A percentile compares a stretch with the other conserved stretches of the same genome.
Conservation (phyloP, 37 sponge, comb jelly and placozoan species). For the Spongilla lacustris region DNA sequence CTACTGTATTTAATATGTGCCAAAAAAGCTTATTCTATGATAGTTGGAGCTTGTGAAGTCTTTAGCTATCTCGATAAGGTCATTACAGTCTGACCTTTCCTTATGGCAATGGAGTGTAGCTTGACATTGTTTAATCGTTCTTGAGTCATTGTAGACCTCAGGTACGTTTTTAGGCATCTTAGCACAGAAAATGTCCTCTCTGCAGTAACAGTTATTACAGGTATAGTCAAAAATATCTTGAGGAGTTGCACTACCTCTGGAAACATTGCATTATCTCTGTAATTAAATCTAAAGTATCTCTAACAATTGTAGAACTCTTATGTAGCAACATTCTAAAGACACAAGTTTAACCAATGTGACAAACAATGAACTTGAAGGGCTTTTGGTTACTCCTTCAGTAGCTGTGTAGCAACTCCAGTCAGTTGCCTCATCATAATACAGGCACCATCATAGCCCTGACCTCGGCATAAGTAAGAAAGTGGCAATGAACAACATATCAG, state of each 20-base stretch:
- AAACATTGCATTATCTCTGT: constrained; percentile 7
- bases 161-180: constrained; percentile 3
- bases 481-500: constrained; percentile 32
- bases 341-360: constrained; percentile 13
- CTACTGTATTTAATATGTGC: constrained; percentile 5
- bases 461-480: constrained; percentile 25
- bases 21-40: constrained; percentile 40
- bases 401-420: constrained; percentile 45
- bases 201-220: constrained; percentile 24
- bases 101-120: constrained; percentile 21
- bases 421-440: constrained; percentile 41
- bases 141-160: constrained; percentile 19
- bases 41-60: constrained; percentile 27
- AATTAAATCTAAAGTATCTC: constrained; percentile 32
- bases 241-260: not conserved
- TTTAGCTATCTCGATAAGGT: constrained; percentile 17
- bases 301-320: not conserved
- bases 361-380: constrained; percentile 33
- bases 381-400: constrained; percentile 23
- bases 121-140: constrained; percentile 10
- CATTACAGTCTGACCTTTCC: constrained; percentile 4
- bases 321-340: constrained; percentile 13
- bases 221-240: constrained; percentile 6
- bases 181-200: constrained; percentile 30
- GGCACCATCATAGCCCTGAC: constrained; percentile 58